Conservation (phyloP, 2,113 vertebrate genomes). For the Euleptes europaea region DNA sequence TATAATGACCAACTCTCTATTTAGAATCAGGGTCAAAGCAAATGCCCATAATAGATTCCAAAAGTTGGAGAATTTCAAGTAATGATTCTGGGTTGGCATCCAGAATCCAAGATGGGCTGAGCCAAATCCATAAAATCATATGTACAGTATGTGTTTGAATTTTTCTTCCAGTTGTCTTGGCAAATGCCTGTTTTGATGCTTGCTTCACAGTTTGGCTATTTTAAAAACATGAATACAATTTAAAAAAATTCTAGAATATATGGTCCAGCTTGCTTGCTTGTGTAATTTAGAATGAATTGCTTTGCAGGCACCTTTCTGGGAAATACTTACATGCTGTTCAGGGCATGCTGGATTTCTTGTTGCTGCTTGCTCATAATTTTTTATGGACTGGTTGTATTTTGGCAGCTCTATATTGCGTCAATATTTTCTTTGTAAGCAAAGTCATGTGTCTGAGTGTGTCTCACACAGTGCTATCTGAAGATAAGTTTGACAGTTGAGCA, state of each 20-base stretch:
- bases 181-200: not conserved
- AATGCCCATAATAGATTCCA: conserved; percentile 10
- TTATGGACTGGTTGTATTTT: too few relatives aligned
- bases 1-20: not conserved
- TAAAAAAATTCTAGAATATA: not conserved
- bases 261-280: not conserved
- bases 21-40: not conserved
- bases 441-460: too few relatives aligned
- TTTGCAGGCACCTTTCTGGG: not conserved
- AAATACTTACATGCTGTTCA: not conserved
- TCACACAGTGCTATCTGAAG: too few relatives aligned
- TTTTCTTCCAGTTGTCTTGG: conserved; percentile 21
- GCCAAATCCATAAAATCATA: conserved; percentile 4
- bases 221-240: not conserved
- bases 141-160: not conserved
- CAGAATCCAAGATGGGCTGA: conserved; percentile 12
- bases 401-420: too few relatives aligned
- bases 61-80: not conserved
- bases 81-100: not conserved
- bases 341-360: not conserved
- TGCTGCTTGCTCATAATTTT: not conserved
- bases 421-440: too few relatives aligned
- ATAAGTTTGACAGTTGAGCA: too few relatives aligned
- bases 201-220: conserved; percentile 4
- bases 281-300: not conserved